These are phyloP conservation scores for Synergus itoensis DNA, from an alignment of 2,888 invertebrate species.

Conservation along the genomic window DNA sequence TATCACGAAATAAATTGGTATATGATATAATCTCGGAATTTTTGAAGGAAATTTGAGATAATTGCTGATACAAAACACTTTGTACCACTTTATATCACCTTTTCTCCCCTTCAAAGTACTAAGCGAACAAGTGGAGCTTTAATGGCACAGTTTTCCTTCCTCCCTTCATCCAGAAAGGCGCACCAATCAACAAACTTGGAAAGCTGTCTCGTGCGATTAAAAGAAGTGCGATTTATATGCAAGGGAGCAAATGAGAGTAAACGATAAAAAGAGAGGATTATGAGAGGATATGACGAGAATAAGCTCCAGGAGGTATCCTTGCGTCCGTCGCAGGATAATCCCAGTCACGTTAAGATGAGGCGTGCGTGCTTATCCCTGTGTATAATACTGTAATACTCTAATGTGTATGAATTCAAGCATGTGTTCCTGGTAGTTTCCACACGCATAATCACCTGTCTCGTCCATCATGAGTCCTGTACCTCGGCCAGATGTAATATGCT, in stretches of 20 bases:
- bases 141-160: neutral
- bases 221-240: slow-evolving; percentile 4
- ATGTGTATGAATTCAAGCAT: slow-evolving; percentile 42
- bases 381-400: slow-evolving; percentile 41
- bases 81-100: neutral
- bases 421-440: slow-evolving; percentile 71
- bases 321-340: slow-evolving; percentile 50
- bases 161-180: neutral
- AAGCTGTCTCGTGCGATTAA: slow-evolving; percentile 7
- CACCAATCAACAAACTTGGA: neutral
- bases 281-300: slow-evolving; percentile 46
- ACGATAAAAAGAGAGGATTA: slow-evolving; percentile 29
- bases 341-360: slow-evolving; percentile 45
- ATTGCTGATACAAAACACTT: neutral
- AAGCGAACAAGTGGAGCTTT: too few species aligned
- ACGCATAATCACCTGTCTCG: slow-evolving; percentile 77
- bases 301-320: slow-evolving; percentile 53
- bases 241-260: slow-evolving; percentile 28
- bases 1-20: neutral
- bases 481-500: slow-evolving; percentile 72
- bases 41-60: neutral
- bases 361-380: slow-evolving; percentile 49
- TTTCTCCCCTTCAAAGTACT: too few species aligned
- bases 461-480: slow-evolving; percentile 72
- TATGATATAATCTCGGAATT: neutral